These are phyloP conservation scores for Tenthredo notha DNA, from an alignment of 2,888 invertebrate species.

Conservation along the genomic window DNA sequence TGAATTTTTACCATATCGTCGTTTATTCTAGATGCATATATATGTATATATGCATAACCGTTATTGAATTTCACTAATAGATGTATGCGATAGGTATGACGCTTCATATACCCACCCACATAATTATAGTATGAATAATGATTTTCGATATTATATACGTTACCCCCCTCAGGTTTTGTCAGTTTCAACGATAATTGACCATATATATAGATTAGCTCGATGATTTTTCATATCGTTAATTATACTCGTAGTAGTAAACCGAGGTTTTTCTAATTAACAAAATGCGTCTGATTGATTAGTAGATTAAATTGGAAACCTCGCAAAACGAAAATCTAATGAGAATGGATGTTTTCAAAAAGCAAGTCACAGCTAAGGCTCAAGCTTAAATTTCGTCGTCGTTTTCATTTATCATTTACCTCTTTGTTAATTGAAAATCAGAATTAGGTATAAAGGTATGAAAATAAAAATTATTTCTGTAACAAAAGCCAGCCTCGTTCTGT, in stretches of 20 bases:
- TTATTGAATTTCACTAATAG: not conserved
- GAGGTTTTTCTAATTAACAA: slow-evolving; percentile 1
- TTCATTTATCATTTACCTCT: not conserved
- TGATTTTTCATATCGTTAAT: not conserved
- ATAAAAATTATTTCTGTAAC: not conserved
- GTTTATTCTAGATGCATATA: not conserved
- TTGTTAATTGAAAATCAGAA: not conserved
- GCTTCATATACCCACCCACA: not conserved
- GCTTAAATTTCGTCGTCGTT: not conserved
- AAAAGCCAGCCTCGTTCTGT: not conserved
- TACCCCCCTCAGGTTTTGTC: not conserved
- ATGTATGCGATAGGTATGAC: not conserved
- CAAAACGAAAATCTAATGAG: not conserved
- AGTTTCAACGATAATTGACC: not conserved
- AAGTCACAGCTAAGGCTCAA: not conserved
- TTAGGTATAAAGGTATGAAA: not conserved
- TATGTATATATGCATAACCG: not conserved
- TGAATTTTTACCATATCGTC: not conserved
- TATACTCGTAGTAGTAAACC: not conserved
- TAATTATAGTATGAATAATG: not conserved
- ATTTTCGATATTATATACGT: not conserved
- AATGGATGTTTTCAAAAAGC: not conserved
- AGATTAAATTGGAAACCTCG: not conserved
- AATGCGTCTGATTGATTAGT: not conserved
- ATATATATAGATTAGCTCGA: not conserved